Evolutionary conservation across 2,888 invertebrate genomes (phyloP), one percentile per base, ranked within the genome.

Genomic region (Caenorhabditis sp.): DNA sequence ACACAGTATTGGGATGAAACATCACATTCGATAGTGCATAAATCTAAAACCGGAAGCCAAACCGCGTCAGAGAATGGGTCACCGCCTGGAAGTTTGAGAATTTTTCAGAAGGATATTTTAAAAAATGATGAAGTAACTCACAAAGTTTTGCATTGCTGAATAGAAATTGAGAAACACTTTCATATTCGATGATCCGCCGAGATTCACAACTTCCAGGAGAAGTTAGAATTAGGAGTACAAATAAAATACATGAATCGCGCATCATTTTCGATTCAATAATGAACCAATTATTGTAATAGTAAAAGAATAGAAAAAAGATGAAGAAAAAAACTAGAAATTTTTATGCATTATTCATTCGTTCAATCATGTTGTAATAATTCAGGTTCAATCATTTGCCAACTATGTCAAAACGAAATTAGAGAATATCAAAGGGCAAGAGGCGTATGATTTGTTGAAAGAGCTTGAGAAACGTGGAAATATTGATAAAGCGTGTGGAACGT

Each of bases 41-140:
- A 64, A 67, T 86, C 85, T 12, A 86, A 69, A n/a, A 85, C 85
- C 14, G 86, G 86, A 12, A 85, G 78, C 86, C 86, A 86, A 58
- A 84, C 80, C 4, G 85, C 84, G 58, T 85, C 85, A 26, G 84
- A 73, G 64, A 85, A 85, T 17, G 84, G 84, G 23, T 83, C 80
- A 14, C 83, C 85, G 56, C 85, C 84, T 84, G 53, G 60, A 75
- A 61, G 20, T 20, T 53, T 14, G 27, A 26, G 10, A 52, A n/a
- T 21, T 53, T 31, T 26, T 21, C 25, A 26, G 5, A 36, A 8
- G 10, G 10, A 36, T 36, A 14, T 10, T 3, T 7, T 10, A 3
- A 17, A 53, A 17, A 25, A 23, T 12, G 1, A 27, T 38, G 1
- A 54, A n/a, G 12, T 1, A 59, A 64, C 69, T 69, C 17, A 69